These are phyloP conservation scores for Tarsius wallacei DNA, from an alignment of 2,797 vertebrate genomes.

Conservation along the genomic window DNA sequence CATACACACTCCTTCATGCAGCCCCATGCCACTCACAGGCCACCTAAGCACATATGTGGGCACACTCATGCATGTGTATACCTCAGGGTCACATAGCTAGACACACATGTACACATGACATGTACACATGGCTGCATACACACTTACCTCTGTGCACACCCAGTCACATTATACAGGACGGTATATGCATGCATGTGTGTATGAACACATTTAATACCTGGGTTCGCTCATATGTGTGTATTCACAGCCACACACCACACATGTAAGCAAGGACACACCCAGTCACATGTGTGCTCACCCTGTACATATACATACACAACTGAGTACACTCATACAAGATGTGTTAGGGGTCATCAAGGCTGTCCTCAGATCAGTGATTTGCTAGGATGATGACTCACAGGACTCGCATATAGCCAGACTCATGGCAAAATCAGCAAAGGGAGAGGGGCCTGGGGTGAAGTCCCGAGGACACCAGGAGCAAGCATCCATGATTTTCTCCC, in stretches of 20 bases:
- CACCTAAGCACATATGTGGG: background rate
- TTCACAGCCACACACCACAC: background rate
- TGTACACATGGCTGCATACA: no score
- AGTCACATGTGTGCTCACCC: background rate
- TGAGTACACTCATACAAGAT: background rate
- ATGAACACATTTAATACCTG: background rate
- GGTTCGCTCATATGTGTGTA: no score
- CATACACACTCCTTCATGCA: background rate
- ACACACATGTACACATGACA: background rate
- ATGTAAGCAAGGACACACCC: no score
- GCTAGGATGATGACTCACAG: background rate
- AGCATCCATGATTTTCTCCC: background rate
- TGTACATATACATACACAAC: background rate
- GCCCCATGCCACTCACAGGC: background rate
- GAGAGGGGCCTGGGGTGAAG: background rate
- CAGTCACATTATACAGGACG: background rate
- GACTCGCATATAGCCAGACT: background rate
- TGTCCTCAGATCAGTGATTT: background rate
- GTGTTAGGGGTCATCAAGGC: background rate
- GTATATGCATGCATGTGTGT: fast-evolving
- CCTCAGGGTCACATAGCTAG: no score
- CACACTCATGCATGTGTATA: background rate
- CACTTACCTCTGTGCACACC: background rate
- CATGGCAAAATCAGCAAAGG: background rate
- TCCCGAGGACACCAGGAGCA: background rate